These are phyloP conservation scores for Anguilla marmorata DNA, from an alignment of 2,797 vertebrate genomes.

Conservation along the genomic window DNA sequence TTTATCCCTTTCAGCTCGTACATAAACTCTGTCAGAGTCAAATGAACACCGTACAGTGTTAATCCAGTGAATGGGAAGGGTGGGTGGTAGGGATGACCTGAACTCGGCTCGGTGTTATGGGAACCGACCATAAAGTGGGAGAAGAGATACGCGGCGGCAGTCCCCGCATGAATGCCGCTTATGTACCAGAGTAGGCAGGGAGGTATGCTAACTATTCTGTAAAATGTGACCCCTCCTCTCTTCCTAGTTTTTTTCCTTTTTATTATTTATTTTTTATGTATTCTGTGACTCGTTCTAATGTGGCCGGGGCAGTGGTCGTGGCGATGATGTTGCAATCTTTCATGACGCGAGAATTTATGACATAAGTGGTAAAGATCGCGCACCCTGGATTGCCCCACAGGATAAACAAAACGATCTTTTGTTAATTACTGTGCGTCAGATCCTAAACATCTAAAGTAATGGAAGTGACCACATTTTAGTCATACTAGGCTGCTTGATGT, in stretches of 20 bases:
- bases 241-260: constrained; percentile 45
- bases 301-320: not conserved
- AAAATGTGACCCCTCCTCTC: constrained; percentile 54
- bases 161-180: constrained; percentile 77
- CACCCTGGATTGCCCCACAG: not conserved
- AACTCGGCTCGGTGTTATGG: constrained; percentile 65
- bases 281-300: not conserved
- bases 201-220: constrained; percentile 80
- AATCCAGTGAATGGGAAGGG: not conserved
- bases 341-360: not conserved
- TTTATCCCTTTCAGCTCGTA: not conserved
- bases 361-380: not conserved
- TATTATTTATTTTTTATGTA: not conserved
- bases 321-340: not conserved
- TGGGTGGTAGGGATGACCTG: constrained; percentile 51
- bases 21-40: not conserved
- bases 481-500: not conserved
- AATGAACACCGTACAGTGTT: not conserved
- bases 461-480: not conserved
- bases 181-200: constrained; percentile 80
- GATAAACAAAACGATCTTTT: not conserved
- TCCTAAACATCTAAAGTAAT: not conserved
- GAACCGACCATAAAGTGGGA: constrained; percentile 82
- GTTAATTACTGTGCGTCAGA: not conserved
- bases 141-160: constrained; percentile 66